Evolutionary conservation across 92 coral and sea anemone genomes (phyloP), one percentile per base, ranked within the genome.

Genomic region (Plumapathes pennacea): DNA sequence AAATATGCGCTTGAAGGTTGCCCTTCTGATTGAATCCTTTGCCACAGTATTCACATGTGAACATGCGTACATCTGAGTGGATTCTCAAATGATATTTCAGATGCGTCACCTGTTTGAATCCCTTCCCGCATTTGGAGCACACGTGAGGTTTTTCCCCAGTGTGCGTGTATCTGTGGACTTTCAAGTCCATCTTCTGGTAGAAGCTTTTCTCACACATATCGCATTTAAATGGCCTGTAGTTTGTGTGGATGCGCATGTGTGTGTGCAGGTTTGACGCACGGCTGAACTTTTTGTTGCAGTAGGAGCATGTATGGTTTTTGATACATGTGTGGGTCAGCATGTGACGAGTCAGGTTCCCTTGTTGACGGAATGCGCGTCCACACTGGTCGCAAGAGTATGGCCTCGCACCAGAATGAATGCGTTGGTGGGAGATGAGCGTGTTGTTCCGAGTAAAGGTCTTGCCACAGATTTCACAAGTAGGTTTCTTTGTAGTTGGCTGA

Each of bases 21-120:
- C 89, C 72, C 34, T 82, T 82, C 67, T 82, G 89, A 57, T 85
- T 85, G 60, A 85, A 85, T 37, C 92, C 92, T 45, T 85, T 85
- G 25, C 79, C 83, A 38, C 92, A 85, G 38, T 72, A 80, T 29
- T 65, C 71, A 38, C 92, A 85, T 31, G 74, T 83, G 46, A 79
- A 85, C 92, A 85, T 85, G 10, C 69, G 53, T 10, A 64, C 64
- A 39, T 76, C 89, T 13, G 83, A 75, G 38, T 82, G 89, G 27
- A 84, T 82, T 54, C 89, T 72, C 89, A 82, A 68, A 68, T 82
- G 89, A 69, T 82, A 82, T 37, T 77, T 76, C 28, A 82, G 83
- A 25, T 82, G 89, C 15, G 89, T 82, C 55, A 82, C 38, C 75
- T 82, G 89, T 57, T 82, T 82, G 45, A 82, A 82, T 1, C 83